A percentile compares a stretch with the other conserved stretches of the same genome.
Conservation (phyloP, 2,888 invertebrate genomes). For the Stramonita haemastoma region DNA sequence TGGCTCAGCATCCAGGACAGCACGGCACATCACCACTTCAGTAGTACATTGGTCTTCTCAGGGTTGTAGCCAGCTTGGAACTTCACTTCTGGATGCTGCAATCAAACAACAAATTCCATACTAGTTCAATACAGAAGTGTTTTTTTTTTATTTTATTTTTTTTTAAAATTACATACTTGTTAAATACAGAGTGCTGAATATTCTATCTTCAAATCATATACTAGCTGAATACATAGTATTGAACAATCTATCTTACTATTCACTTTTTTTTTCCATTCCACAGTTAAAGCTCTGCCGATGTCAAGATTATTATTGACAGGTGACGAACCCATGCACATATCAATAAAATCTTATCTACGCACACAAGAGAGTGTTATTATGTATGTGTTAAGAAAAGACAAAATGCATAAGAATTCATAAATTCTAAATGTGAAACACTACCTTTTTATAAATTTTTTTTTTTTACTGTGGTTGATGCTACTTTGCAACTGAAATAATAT, state of each 20-base stretch:
- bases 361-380: no score
- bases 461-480: no score
- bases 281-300: no score
- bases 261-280: not conserved
- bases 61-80: constrained; percentile 48
- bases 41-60: constrained; percentile 40
- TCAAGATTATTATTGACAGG: no score
- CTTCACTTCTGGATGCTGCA: constrained; percentile 47
- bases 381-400: no score
- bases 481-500: no score
- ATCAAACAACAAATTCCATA: not conserved
- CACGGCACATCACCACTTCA: constrained; percentile 27
- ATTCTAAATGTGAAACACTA: no score
- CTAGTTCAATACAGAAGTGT: not conserved
- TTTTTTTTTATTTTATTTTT: not conserved
- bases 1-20: not conserved
- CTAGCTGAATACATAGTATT: not conserved
- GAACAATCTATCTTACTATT: not conserved
- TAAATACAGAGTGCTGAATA: not conserved
- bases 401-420: no score
- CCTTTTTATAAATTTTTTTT: no score
- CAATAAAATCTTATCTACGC: no score
- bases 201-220: not conserved
- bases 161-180: not conserved
- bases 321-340: no score